Percentiles rank a stretch among this genome's conserved stretches.
These are phyloP conservation scores for Poicephalus gulielmi DNA, from an alignment of 2,113 vertebrate genomes.

Conservation along the genomic window DNA sequence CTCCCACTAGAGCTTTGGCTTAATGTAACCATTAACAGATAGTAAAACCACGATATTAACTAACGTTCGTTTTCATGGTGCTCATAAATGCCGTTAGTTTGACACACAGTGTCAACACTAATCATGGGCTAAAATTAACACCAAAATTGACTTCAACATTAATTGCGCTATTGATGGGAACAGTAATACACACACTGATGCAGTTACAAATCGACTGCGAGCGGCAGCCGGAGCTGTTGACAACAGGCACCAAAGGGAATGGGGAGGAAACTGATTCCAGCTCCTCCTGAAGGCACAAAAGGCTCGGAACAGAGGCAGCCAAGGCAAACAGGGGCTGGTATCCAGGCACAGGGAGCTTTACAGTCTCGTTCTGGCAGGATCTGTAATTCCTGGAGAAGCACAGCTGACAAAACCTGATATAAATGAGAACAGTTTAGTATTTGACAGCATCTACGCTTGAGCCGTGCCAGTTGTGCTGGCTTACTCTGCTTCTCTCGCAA, in stretches of 20 bases:
- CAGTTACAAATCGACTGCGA: slow-evolving; percentile 60
- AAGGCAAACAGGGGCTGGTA: rapidly evolving
- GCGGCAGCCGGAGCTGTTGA: slow-evolving; percentile 49
- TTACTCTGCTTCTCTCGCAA: not conserved
- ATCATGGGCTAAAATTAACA: slow-evolving; percentile 82
- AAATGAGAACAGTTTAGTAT: not conserved
- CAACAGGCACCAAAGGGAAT: slow-evolving; percentile 37
- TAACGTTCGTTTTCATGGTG: slow-evolving; percentile 60
- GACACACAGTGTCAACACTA: slow-evolving; percentile 77
- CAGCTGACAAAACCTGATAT: not conserved
- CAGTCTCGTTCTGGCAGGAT: not conserved
- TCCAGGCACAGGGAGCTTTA: not conserved
- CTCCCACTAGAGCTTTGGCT: slow-evolving; percentile 46
- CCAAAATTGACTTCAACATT: slow-evolving; percentile 78
- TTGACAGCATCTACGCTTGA: not conserved
- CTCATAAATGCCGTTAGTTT: slow-evolving; percentile 68
- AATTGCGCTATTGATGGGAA: slow-evolving; percentile 75
- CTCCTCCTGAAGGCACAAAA: not conserved
- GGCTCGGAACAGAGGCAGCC: rapidly evolving
- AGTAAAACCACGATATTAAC: slow-evolving; percentile 49
- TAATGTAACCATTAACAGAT: slow-evolving; percentile 58
- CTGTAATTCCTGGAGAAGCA: not conserved
- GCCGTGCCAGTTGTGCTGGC: not conserved
- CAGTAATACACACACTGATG: slow-evolving; percentile 56
- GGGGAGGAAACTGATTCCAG: not conserved